Percentiles rank a stretch among this genome's conserved stretches.
Evolutionary conservation across 2,113 vertebrate species (phyloP).

Genomic region (Delphinus delphis): DNA sequence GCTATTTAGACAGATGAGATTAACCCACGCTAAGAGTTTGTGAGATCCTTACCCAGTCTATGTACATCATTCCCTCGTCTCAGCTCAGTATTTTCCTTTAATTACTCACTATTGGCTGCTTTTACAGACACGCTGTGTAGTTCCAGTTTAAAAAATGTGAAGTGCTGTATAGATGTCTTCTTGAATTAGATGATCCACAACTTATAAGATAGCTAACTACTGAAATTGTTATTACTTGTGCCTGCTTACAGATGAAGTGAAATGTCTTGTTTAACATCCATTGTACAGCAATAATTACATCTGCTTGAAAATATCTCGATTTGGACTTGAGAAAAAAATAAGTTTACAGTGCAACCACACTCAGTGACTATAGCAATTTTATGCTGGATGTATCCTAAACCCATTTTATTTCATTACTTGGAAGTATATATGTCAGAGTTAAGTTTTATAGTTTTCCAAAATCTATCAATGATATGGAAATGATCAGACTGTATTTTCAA

Average conservation of each 20-base stretch:
- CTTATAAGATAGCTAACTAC: neutral
- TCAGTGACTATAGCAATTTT: neutral
- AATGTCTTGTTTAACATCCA: neutral
- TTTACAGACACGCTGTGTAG: neutral
- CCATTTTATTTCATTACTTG: neutral
- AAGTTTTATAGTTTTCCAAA: conserved; percentile 5
- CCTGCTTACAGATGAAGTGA: conserved; percentile 10
- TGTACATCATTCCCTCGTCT: neutral
- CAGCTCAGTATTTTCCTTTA: neutral
- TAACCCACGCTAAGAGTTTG: neutral
- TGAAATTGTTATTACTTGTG: neutral
- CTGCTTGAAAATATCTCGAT: conserved; percentile 39
- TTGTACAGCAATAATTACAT: neutral
- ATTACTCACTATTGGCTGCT: neutral
- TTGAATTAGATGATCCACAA: neutral
- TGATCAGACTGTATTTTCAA: neutral
- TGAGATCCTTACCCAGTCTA: neutral
- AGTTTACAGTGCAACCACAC: neutral
- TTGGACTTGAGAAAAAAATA: neutral
- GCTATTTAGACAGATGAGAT: neutral
- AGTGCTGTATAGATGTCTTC: neutral
- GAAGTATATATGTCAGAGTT: neutral
- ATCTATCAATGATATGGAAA: neutral
- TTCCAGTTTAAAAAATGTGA: neutral
- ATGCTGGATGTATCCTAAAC: neutral